phyloP scores from a whole-genome alignment of 2,113 vertebrate species.

The Tachysurus fulvidraco region DNA sequence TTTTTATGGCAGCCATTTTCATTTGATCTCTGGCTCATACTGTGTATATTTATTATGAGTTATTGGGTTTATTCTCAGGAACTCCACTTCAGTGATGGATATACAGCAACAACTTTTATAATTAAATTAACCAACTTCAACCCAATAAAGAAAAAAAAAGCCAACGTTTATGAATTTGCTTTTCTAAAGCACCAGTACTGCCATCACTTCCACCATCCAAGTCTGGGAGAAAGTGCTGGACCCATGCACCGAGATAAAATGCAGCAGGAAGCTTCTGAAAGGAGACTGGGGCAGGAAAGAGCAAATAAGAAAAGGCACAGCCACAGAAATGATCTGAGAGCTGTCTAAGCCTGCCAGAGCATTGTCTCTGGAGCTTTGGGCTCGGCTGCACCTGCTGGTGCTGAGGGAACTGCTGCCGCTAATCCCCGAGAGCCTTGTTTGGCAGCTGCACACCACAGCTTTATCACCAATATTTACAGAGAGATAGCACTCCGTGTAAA shows the following conservation, averaged over 20 bases:
- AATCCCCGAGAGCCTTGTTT: conserved; percentile 43
- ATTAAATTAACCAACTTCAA: neutral
- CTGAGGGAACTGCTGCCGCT: conserved; percentile 37
- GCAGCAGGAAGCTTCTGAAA: conserved; percentile 29
- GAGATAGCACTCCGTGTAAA: conserved; percentile 32
- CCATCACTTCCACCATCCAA: neutral
- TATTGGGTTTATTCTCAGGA: neutral
- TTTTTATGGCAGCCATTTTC: conserved; percentile 1
- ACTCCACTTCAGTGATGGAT: neutral
- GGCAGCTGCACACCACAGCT: conserved; percentile 31
- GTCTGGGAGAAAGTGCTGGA: conserved; percentile 10
- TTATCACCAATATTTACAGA: conserved; percentile 43
- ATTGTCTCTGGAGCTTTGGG: conserved; percentile 48
- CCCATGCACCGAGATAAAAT: conserved; percentile 1
- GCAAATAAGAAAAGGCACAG: conserved; percentile 6
- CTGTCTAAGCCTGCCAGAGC: conserved; percentile 41
- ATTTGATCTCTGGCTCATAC: neutral
- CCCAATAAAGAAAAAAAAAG: neutral
- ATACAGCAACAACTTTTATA: neutral
- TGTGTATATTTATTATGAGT: neutral
- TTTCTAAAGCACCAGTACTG: neutral
- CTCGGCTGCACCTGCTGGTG: conserved; percentile 42
- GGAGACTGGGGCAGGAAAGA: conserved; percentile 27
- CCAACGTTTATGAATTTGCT: neutral
- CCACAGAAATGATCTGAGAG: neutral